Evolutionary conservation across 92 coral and sea anemone species (phyloP).

Genomic region (Zoanthus sociatus): DNA sequence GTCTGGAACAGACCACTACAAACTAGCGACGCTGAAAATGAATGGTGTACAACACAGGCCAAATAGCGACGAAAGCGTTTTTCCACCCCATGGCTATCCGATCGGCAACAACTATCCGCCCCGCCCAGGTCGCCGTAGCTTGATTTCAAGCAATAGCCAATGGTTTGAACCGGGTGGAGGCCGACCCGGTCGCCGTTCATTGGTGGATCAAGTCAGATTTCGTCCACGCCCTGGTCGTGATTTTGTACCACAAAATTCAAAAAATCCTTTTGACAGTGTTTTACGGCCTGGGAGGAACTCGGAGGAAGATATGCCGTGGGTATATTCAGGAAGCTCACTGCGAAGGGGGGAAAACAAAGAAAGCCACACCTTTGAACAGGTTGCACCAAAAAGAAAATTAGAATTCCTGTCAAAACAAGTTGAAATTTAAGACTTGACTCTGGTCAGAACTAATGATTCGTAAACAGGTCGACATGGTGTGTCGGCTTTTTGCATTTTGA

Average conservation of each 20-base stretch:
- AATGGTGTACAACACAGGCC: constrained; percentile 26
- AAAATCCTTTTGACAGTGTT: neutral
- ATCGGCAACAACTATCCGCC: constrained; percentile 12
- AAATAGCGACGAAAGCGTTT: neutral
- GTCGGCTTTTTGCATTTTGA: neutral
- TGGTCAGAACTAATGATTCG: neutral
- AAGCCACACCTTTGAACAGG: constrained; percentile 30
- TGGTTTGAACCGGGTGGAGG: constrained; percentile 15
- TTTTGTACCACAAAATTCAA: neutral
- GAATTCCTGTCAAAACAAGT: neutral
- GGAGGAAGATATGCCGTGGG: constrained; percentile 44
- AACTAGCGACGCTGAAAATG: constrained; percentile 37
- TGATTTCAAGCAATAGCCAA: neutral
- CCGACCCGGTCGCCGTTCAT: constrained; percentile 21
- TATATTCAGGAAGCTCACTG: constrained; percentile 34
- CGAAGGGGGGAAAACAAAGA: constrained; percentile 30
- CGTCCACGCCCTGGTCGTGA: constrained; percentile 41
- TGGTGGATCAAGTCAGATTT: neutral
- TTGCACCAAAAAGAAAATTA: constrained; percentile 26
- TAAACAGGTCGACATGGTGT: neutral
- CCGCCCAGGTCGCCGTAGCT: constrained; percentile 40
- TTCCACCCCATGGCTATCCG: neutral
- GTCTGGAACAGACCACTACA: constrained; percentile 40
- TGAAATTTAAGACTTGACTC: neutral
- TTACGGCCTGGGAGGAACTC: constrained; percentile 44